Percentiles rank a stretch among this genome's conserved stretches.
Evolutionary conservation across 2,113 vertebrate species (phyloP).

Genomic region (Ranitomeya imitator): DNA sequence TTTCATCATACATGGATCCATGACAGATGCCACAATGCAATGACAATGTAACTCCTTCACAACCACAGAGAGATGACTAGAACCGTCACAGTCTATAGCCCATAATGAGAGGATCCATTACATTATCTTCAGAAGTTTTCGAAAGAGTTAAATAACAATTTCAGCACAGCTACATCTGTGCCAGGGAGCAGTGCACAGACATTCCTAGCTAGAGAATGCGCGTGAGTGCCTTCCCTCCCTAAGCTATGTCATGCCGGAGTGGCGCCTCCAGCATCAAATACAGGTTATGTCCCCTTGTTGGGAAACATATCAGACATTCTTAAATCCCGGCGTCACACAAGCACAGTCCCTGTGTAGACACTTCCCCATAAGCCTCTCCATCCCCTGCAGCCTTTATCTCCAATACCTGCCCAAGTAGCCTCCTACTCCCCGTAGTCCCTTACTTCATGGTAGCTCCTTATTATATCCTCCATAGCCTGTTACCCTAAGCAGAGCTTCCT

Average conservation of each 20-base stretch:
- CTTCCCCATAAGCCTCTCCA: not conserved
- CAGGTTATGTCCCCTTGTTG: not conserved
- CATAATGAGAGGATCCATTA: not conserved
- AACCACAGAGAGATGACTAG: not conserved
- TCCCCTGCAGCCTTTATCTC: not conserved
- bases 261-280: slow-evolving; percentile 24
- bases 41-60: not conserved
- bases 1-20: not conserved
- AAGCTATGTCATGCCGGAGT: slow-evolving; percentile 14
- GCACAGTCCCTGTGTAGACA: not conserved
- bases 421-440: not conserved
- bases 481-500: not conserved
- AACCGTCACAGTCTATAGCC: not conserved
- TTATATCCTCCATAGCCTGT: not conserved
- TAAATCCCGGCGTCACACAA: not conserved
- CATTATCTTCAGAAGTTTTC: not conserved
- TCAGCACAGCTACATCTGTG: slow-evolving; percentile 5
- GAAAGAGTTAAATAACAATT: not conserved
- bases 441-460: not conserved
- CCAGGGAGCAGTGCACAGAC: not conserved
- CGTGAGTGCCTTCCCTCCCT: not conserved
- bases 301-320: not conserved
- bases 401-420: not conserved
- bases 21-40: not conserved
- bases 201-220: slow-evolving; percentile 10